These are phyloP conservation scores for Sebastes vulpes DNA, from an alignment of 2,797 vertebrate genomes.

Conservation along the genomic window DNA sequence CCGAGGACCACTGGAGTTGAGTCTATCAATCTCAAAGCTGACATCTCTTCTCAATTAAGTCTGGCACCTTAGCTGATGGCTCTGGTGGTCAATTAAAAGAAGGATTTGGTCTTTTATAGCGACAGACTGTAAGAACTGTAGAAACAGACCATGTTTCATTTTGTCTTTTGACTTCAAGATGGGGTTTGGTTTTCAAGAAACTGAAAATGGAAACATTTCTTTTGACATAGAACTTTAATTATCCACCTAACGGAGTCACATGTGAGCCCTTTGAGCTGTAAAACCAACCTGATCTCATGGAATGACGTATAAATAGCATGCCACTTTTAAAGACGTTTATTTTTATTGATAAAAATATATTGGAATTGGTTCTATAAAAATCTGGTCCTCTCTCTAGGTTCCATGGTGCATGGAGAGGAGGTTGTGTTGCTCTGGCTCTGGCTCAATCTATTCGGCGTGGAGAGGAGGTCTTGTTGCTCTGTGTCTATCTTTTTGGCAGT, in stretches of 20 bases:
- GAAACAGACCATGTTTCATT: not conserved
- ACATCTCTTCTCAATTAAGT: conserved; percentile 67
- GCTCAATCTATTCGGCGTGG: no score
- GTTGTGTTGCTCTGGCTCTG: no score
- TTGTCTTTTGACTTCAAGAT: not conserved
- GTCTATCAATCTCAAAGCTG: conserved; percentile 39
- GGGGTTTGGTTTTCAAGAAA: not conserved
- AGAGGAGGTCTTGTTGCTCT: no score
- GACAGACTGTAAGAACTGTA: not conserved
- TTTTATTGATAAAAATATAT: no score
- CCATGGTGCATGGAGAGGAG: no score
- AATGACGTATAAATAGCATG: not conserved
- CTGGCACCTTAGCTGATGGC: conserved; percentile 30
- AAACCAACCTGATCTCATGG: not conserved
- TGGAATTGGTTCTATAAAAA: no score
- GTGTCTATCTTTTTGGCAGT: no score
- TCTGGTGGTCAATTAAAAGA: conserved; percentile 54
- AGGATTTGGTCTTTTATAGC: not conserved
- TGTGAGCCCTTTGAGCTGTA: not conserved
- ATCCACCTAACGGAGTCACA: not conserved
- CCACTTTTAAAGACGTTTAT: no score
- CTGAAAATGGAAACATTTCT: not conserved
- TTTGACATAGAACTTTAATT: not conserved
- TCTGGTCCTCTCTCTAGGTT: no score
- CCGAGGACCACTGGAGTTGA: conserved; percentile 52